A percentile compares a stretch with the other conserved stretches of the same genome.
phyloP scores from a whole-genome alignment of 35 echinoderm and acorn worm species.

The Diadema setosum region DNA sequence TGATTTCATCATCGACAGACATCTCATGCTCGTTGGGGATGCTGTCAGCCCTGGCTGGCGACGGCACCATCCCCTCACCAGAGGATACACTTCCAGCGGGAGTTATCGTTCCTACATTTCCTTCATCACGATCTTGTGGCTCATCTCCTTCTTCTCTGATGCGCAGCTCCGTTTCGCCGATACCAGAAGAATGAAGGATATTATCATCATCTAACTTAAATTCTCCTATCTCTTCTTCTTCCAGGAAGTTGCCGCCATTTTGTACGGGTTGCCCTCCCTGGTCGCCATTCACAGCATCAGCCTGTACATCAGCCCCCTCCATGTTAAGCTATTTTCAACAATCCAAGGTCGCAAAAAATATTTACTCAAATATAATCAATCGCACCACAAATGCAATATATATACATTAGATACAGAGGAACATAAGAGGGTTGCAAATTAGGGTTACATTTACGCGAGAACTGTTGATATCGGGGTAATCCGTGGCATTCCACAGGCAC shows the following conservation, averaged over 20 bases:
- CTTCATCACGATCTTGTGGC: neutral
- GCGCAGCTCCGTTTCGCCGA: neutral
- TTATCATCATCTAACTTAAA: neutral
- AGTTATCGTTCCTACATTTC: neutral
- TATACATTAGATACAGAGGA: neutral
- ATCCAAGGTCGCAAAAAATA: neutral
- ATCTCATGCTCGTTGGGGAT: neutral
- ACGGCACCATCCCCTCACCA: neutral
- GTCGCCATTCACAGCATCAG: neutral
- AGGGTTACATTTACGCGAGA: neutral
- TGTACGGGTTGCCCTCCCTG: neutral
- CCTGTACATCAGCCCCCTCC: neutral
- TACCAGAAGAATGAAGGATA: neutral
- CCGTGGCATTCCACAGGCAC: neutral
- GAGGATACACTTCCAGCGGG: neutral
- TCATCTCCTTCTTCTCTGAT: neutral
- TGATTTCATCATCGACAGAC: slow-evolving; percentile 10
- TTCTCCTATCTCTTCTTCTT: slow-evolving; percentile 3
- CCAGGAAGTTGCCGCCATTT: neutral
- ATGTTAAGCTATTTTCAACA: neutral
- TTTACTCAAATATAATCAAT: neutral
- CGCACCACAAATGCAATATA: neutral
- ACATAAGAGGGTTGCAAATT: too few species aligned
- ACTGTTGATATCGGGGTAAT: neutral
- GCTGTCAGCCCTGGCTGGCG: neutral